Conservation (phyloP, 2,888 invertebrate genomes). For the Craniophora ligustri region DNA sequence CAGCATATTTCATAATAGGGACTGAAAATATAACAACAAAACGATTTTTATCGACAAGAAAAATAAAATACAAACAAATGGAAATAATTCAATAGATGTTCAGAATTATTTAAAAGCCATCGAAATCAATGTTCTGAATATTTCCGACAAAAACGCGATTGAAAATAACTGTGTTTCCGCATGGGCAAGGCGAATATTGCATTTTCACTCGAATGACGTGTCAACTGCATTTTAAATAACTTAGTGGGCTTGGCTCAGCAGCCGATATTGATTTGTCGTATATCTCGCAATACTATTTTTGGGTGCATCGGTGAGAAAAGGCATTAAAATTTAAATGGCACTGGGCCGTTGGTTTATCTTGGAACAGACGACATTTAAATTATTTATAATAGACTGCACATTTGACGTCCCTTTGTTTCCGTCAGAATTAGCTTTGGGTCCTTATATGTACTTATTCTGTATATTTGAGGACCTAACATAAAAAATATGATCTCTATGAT, state of each 20-base stretch:
- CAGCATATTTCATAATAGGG: too few relatives aligned
- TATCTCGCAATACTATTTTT: slow-evolving; percentile 57
- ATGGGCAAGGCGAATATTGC: slow-evolving; percentile 84
- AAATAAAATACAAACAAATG: slow-evolving; percentile 30
- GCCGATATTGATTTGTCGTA: slow-evolving; percentile 77
- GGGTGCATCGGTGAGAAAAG: slow-evolving; percentile 28
- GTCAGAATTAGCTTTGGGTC: slow-evolving; percentile 6
- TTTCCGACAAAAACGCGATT: slow-evolving; percentile 67
- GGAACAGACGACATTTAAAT: slow-evolving; percentile 18
- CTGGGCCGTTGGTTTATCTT: slow-evolving; percentile 14
- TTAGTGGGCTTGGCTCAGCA: slow-evolving; percentile 70
- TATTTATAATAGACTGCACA: slow-evolving; percentile 23
- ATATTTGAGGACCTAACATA: too few relatives aligned
- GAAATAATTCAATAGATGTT: slow-evolving; percentile 53
- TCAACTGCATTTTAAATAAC: slow-evolving; percentile 87
- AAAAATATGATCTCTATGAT: too few relatives aligned
- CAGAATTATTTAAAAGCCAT: slow-evolving; percentile 61
- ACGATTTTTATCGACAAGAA: slow-evolving; percentile 4
- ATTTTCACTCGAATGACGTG: slow-evolving; percentile 84
- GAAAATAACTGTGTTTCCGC: slow-evolving; percentile 80
- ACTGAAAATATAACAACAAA: slow-evolving; percentile 6
- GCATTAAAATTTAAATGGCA: slow-evolving; percentile 28
- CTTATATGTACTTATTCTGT: too few relatives aligned
- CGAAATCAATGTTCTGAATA: slow-evolving; percentile 65
- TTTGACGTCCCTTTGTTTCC: slow-evolving; percentile 10